A percentile compares a stretch with the other conserved stretches of the same genome.
These are phyloP conservation scores for Bostrychus sinensis DNA, from an alignment of 2,113 vertebrate species.

Conservation along the genomic window DNA sequence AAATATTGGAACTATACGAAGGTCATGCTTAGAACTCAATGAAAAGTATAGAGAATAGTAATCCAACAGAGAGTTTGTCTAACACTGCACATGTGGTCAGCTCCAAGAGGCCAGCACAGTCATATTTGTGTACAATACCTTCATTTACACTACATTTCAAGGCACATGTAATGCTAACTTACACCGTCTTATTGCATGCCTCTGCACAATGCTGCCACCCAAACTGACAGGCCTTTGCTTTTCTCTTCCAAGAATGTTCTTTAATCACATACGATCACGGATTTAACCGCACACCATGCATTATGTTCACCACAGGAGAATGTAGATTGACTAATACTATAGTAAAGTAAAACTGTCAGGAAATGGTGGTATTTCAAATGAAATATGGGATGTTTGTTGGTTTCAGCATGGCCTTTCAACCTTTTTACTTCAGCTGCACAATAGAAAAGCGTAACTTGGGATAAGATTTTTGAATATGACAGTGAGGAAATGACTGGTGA, in stretches of 20 bases:
- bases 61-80: constrained; percentile 49
- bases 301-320: constrained; percentile 23
- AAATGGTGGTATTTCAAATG: not conserved
- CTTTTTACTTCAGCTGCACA: too few relatives aligned
- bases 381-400: constrained; percentile 3
- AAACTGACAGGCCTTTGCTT: constrained; percentile 32
- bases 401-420: constrained; percentile 20
- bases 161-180: constrained; percentile 13
- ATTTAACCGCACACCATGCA: constrained; percentile 39
- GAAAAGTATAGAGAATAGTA: constrained; percentile 24
- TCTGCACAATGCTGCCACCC: constrained; percentile 21
- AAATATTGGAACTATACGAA: constrained; percentile 45
- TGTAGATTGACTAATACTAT: constrained; percentile 8
- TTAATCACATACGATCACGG: constrained; percentile 39
- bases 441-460: too few relatives aligned
- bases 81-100: constrained; percentile 40
- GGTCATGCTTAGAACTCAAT: constrained; percentile 35
- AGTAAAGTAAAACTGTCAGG: constrained; percentile 28
- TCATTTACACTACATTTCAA: not conserved
- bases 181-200: constrained; percentile 34
- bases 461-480: too few relatives aligned
- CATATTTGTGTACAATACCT: not conserved
- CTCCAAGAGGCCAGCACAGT: constrained; percentile 26
- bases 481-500: too few relatives aligned
- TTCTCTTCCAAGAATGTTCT: constrained; percentile 33